Conservation (phyloP, 30 jellyfish, hydroid and myxozoan genomes). For the Turritopsis rubra region DNA sequence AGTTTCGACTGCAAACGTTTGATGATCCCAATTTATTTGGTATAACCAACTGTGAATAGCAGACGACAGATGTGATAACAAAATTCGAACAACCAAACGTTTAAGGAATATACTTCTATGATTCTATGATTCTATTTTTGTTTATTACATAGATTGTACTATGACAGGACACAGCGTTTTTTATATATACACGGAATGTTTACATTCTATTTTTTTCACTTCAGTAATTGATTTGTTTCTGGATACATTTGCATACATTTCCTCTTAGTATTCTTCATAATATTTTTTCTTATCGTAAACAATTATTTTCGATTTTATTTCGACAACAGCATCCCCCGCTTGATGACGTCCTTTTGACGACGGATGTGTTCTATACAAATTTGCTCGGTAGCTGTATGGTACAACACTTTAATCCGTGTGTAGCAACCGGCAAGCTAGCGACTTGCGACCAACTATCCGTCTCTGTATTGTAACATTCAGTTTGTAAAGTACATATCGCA, state of each 20-base stretch:
- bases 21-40: too few species aligned
- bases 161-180: too few species aligned
- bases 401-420: slow-evolving; percentile 91
- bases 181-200: not conserved
- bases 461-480: slow-evolving; percentile 80
- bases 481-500: slow-evolving; percentile 89
- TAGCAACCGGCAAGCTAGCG: slow-evolving; percentile 87
- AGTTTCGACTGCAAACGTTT: too few species aligned
- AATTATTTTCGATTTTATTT: not conserved
- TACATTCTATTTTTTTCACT: not conserved
- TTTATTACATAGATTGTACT: too few species aligned
- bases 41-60: too few species aligned
- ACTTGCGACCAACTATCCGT: slow-evolving; percentile 71
- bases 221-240: not conserved
- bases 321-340: not conserved
- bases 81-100: too few species aligned
- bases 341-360: too few species aligned
- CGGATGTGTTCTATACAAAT: slow-evolving; percentile 39
- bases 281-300: not conserved
- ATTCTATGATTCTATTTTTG: too few species aligned
- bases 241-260: not conserved
- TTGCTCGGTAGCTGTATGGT: slow-evolving; percentile 80
- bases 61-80: too few species aligned
- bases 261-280: not conserved
- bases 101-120: too few species aligned